A percentile compares a stretch with the other conserved stretches of the same genome.
Evolutionary conservation across 2,888 invertebrate genomes (phyloP).

Genomic region (Athalia circularis): DNA sequence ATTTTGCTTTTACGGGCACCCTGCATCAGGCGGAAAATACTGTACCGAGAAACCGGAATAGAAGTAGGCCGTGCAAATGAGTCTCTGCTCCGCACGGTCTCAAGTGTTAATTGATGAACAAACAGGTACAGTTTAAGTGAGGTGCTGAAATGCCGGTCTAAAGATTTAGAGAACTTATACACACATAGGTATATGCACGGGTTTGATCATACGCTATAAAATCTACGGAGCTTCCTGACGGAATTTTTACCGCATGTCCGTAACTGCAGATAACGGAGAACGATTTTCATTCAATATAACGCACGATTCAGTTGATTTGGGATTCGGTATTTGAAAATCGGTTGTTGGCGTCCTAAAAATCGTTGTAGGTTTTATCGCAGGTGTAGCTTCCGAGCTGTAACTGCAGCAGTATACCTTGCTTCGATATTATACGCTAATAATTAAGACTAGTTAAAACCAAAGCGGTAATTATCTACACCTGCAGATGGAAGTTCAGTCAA

Average conservation of each 20-base stretch:
- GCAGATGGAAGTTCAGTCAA: slow-evolving; percentile 48
- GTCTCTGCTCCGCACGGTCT: slow-evolving; percentile 55
- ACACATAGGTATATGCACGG: background rate
- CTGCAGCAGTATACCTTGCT: too few relatives aligned
- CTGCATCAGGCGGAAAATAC: slow-evolving; percentile 38
- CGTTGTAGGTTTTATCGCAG: too few relatives aligned
- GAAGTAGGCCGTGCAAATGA: slow-evolving; percentile 68
- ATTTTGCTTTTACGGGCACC: slow-evolving; percentile 36
- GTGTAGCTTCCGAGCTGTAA: too few relatives aligned
- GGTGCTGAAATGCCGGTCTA: slow-evolving; percentile 12
- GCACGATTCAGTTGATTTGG: too few relatives aligned
- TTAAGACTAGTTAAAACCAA: slow-evolving; percentile 63
- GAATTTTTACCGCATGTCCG: too few relatives aligned
- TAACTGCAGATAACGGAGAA: too few relatives aligned
- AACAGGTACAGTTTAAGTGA: slow-evolving; percentile 63
- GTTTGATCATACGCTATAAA: slow-evolving; percentile 5
- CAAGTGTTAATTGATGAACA: slow-evolving; percentile 68
- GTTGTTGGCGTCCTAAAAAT: too few relatives aligned
- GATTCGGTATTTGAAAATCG: too few relatives aligned
- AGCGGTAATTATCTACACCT: slow-evolving; percentile 63
- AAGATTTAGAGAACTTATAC: slow-evolving; percentile 9
- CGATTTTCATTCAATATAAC: too few relatives aligned
- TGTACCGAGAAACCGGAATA: slow-evolving; percentile 42
- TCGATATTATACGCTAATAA: slow-evolving; percentile 49
- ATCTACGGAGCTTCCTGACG: background rate